These are phyloP conservation scores for Sitodiplosis mosellana DNA, from an alignment of 1,140 invertebrate genomes.

Conservation along the genomic window DNA sequence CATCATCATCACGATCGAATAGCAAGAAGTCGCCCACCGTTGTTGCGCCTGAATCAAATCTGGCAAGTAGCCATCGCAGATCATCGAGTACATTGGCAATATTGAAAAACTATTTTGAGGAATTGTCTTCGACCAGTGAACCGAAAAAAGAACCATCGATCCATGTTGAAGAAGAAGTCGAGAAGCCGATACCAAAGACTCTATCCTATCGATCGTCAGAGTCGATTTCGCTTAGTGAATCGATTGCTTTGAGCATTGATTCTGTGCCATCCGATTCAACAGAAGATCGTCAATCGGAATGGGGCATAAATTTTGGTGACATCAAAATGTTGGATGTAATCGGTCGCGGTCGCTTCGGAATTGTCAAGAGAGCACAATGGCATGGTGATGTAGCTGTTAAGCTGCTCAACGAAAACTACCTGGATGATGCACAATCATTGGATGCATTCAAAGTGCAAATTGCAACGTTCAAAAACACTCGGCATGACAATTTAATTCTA, in stretches of 20 bases:
- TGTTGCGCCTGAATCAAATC: conserved; percentile 45
- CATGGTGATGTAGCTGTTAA: conserved; percentile 93
- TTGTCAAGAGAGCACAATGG: conserved; percentile 90
- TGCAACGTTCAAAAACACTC: conserved; percentile 87
- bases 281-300: no score
- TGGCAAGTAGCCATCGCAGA: conserved; percentile 45
- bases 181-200: conserved; percentile 82
- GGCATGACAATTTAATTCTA: conserved; percentile 95
- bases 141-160: conserved; percentile 10
- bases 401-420: conserved; percentile 82
- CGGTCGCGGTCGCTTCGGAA: conserved; percentile 83
- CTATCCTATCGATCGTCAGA: no score
- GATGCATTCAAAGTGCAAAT: conserved; percentile 89
- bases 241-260: no score
- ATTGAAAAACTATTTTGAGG: conserved; percentile 62
- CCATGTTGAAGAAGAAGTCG: conserved; percentile 83
- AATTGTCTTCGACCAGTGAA: conserved; percentile 48
- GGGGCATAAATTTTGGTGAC: conserved; percentile 77
- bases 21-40: background rate
- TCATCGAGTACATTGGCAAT: conserved; percentile 43
- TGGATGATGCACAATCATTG: conserved; percentile 71
- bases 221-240: no score
- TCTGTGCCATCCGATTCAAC: no score
- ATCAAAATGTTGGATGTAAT: conserved; percentile 71
- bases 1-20: background rate